A percentile compares a stretch with the other conserved stretches of the same genome.
phyloP scores from a whole-genome alignment of 2,888 invertebrate species.

The Silvanus unidentatus region DNA sequence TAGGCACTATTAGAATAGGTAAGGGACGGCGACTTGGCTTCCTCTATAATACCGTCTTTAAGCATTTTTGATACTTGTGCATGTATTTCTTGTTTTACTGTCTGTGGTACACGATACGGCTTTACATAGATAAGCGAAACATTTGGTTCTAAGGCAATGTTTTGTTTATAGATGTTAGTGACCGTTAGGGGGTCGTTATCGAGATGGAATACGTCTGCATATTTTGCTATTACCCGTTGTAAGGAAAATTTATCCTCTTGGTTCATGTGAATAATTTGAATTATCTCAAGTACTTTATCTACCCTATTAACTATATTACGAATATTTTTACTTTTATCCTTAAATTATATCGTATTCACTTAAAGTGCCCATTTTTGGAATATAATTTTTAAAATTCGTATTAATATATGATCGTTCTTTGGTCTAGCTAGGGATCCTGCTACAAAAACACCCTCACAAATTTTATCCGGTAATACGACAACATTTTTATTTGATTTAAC shows the following conservation, averaged over 20 bases:
- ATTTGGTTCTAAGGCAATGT: not conserved
- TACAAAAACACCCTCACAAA: constrained; percentile 4
- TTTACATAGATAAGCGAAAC: not conserved
- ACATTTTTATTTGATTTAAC: not conserved
- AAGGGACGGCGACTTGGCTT: not conserved
- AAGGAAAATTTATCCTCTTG: not conserved
- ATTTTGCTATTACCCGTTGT: not conserved
- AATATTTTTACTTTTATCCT: not conserved
- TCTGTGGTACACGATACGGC: constrained; percentile 1
- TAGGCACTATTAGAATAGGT: constrained; percentile 1
- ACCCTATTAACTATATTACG: not conserved
- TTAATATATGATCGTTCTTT: not conserved
- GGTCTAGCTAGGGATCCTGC: constrained; percentile 1
- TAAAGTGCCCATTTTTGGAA: constrained; percentile 3
- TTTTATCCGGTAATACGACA: constrained; percentile 3
- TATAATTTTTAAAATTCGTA: constrained; percentile 5
- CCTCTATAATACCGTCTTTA: not conserved
- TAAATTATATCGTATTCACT: not conserved
- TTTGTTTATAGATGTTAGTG: constrained; percentile 3
- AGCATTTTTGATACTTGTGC: not conserved
- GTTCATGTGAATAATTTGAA: not conserved
- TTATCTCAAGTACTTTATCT: not conserved
- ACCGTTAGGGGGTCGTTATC: not conserved
- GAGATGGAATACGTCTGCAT: not conserved
- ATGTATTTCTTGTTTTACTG: constrained; percentile 1